phyloP scores from a whole-genome alignment of 2,797 vertebrate species.

The Acanthurus lineatus region DNA sequence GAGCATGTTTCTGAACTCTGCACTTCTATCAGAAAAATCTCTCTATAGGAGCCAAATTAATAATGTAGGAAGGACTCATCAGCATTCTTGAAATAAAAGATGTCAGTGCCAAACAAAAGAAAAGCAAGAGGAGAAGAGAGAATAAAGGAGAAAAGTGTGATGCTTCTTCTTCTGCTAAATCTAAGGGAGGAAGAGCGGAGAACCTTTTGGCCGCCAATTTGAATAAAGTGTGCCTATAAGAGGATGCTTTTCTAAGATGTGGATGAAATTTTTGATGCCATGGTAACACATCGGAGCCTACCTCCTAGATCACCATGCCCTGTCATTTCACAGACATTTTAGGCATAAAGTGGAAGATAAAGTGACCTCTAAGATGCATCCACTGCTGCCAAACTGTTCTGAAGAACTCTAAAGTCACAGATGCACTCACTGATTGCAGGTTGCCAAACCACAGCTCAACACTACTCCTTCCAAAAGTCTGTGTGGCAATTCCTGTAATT shows the following conservation, averaged over 20 bases:
- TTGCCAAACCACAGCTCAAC: slow-evolving; percentile 47
- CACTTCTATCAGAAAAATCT: slow-evolving; percentile 46
- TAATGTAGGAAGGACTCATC: slow-evolving; percentile 49
- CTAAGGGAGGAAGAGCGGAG: slow-evolving; percentile 9
- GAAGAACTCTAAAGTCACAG: slow-evolving; percentile 53
- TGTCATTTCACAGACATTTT: slow-evolving; percentile 51
- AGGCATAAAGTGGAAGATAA: slow-evolving; percentile 34
- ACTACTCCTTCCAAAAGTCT: slow-evolving; percentile 23
- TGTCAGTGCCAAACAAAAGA: slow-evolving; percentile 25
- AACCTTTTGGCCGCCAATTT: slow-evolving; percentile 64
- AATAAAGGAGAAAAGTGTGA: background rate
- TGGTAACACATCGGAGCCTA: slow-evolving; percentile 34
- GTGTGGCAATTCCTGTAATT: slow-evolving; percentile 55
- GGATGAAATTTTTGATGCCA: slow-evolving; percentile 42
- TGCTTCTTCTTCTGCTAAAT: slow-evolving; percentile 17
- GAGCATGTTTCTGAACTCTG: slow-evolving; percentile 63
- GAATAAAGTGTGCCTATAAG: slow-evolving; percentile 51
- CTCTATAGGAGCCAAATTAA: slow-evolving; percentile 60
- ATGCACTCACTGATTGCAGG: slow-evolving; percentile 46
- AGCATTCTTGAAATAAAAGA: slow-evolving; percentile 27
- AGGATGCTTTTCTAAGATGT: slow-evolving; percentile 59
- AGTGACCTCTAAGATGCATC: slow-evolving; percentile 48
- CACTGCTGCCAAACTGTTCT: slow-evolving; percentile 51
- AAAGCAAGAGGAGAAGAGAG: background rate
- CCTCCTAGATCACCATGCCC: slow-evolving; percentile 34